phyloP scores from a whole-genome alignment of 2,888 invertebrate genomes.

The Caenorhabditis imperialis region DNA sequence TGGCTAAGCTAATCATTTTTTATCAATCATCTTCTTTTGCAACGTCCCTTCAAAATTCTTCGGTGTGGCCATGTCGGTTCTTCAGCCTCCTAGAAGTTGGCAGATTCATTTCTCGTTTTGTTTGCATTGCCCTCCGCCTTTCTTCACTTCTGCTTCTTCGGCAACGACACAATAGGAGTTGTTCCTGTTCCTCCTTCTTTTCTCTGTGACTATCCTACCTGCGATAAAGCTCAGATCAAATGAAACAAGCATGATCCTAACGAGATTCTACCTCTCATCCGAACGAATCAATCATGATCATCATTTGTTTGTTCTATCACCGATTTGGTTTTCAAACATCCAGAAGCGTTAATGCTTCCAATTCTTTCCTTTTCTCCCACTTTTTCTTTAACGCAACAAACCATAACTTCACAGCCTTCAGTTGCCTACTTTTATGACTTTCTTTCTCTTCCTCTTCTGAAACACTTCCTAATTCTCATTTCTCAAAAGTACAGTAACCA shows the following conservation, averaged over 20 bases:
- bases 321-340: conserved; percentile 33
- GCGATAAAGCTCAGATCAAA: conserved; percentile 56
- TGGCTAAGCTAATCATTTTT: conserved; percentile 32
- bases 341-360: conserved; percentile 38
- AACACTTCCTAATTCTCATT: background rate
- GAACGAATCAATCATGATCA: conserved; percentile 35
- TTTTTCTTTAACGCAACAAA: conserved; percentile 49
- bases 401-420: conserved; percentile 40
- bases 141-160: conserved; percentile 2
- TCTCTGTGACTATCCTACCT: conserved; percentile 11
- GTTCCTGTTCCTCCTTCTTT: conserved; percentile 52
- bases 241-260: conserved; percentile 53
- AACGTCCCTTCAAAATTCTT: conserved; percentile 26
- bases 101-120: conserved; percentile 52
- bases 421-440: conserved; percentile 43
- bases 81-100: conserved; percentile 40
- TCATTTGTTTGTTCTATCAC: conserved; percentile 30
- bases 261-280: conserved; percentile 24
- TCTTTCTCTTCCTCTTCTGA: conserved; percentile 3
- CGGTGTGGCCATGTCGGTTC: conserved; percentile 25
- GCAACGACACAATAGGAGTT: conserved; percentile 52
- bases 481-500: no score
- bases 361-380: conserved; percentile 8
- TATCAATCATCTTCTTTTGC: background rate
- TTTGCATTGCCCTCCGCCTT: conserved; percentile 44